Base-by-base conservation (phyloP, 2,113 vertebrate genomes). In the Illadopsis cleaveri region DNA sequence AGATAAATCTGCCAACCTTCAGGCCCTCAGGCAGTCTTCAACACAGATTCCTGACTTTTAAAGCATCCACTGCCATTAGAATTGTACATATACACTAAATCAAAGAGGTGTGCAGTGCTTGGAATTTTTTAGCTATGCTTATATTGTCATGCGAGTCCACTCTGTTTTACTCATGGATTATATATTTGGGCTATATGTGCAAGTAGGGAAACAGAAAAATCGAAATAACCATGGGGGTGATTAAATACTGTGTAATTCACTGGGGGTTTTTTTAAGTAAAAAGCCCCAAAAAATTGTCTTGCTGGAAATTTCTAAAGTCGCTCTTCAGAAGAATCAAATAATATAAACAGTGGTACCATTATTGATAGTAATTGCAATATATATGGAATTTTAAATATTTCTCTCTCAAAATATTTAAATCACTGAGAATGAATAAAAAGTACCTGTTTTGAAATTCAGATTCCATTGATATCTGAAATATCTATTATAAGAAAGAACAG, bases 51-150 rank as follows among this genome's bases (percentile, higher is more conserved):
- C 35, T 84, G 51, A 58, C 35, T 42, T 71, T 62, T 51, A 62
- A 92, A 80, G 1, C 12, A 31, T 53, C 8, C 30, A 40, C 6
- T 77, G 31, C 70, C 47, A 54, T 66, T 4, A 9, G 21, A 69
- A 72, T 86, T 90, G 6, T 50, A 15, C 3, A 4, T 45, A 58
- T 27, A 38, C 12, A 17, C 60, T 37, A 73, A 71, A 93, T 37
- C 56, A 85, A 24, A 80, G 19, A 56, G 20, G 8, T n/a, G 69
- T 0, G 0, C 9, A 80, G 25, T 5, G 3, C 13, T 15, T 42
- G 35, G 15, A 85, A 47, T 42, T 58, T 71, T 81, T 87, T 56
- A 72, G 4, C 13, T 82, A 28, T 68, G 31, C 24, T 75, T 85
- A 68, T 20, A 40, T 73, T 12, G 3, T n/a, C 15, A 19, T 61